Evolutionary conservation across 2,113 vertebrate genomes (phyloP), one percentile per base, ranked within the genome.

Genomic region (Rhombomys opimus): DNA sequence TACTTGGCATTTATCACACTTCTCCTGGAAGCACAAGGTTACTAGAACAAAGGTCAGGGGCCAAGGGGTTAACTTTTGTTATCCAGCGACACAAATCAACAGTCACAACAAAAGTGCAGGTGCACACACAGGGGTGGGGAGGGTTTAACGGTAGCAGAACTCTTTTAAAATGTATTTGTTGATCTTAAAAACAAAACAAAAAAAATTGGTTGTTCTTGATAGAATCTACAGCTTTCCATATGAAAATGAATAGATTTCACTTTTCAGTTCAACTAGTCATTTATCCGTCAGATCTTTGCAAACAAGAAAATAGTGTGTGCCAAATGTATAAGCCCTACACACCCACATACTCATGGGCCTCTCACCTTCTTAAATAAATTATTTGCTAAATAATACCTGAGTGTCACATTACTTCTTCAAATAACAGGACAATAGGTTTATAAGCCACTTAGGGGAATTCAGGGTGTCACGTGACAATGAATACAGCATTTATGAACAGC

Each of bases 1-100:
- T 95, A 97, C n/a, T 17, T 93, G 75, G 86, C 85, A 97, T 97
- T 98, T 98, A 94, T 95, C 95, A 77, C 59, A 93, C 20, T 97
- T 94, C 63, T 96, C 50, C 41, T 87, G 30, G 52, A 97, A 97
- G 10, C 3, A 96, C 41, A 97, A 97, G 57, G 96, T 94, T 97
- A 89, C 27, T 96, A 90, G 88, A 94, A 27, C 91, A 95, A 97
- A 97, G 54, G 27, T 97, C 57, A 86, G 52, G 67, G 76, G 82
- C 50, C 78, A 57, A 94, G 65, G 23, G 30, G 94, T 92, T 96
- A 97, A 89, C 15, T 97, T 97, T 95, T 91, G 61, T 90, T 72
- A 96, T 20, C 41, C 95, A 18, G 94, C 95, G 96, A 95, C 81
- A 81, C 86, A 86, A 96, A 93, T 93, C 93, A 41, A 94, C 81